These are phyloP conservation scores for Hycleus cichorii DNA, from an alignment of 1,140 invertebrate genomes.

Conservation along the genomic window DNA sequence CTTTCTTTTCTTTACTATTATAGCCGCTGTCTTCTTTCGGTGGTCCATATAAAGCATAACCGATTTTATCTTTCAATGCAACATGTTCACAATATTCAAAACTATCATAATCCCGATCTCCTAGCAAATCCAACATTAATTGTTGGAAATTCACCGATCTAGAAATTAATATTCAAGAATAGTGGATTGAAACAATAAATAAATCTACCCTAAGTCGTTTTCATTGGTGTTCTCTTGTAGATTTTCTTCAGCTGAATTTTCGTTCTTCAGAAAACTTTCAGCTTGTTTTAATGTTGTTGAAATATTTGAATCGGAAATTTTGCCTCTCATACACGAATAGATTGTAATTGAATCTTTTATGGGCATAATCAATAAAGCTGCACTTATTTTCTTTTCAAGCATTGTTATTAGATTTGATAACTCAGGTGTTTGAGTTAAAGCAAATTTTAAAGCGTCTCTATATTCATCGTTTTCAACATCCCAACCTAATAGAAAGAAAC, in stretches of 20 bases:
- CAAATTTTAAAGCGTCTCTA: conserved; percentile 17
- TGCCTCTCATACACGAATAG: conserved; percentile 14
- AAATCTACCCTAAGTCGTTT: conserved; percentile 8
- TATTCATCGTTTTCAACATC: conserved; percentile 20
- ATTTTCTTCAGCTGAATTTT: conserved; percentile 16
- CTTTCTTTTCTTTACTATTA: conserved; percentile 12
- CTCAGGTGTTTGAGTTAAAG: conserved; percentile 9
- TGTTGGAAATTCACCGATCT: conserved; percentile 27
- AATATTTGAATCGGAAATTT: conserved; percentile 8
- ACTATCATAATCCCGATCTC: conserved; percentile 34
- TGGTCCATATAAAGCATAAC: conserved; percentile 29
- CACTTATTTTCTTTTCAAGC: conserved; percentile 12
- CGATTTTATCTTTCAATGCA: conserved; percentile 31
- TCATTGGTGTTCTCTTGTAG: conserved; percentile 4
- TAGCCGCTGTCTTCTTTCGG: conserved; percentile 22
- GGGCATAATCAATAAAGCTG: conserved; percentile 17
- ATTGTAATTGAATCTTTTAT: conserved; percentile 13
- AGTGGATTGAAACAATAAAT: background rate
- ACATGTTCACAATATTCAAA: conserved; percentile 29
- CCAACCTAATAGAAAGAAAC: conserved; percentile 25
- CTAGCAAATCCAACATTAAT: conserved; percentile 28
- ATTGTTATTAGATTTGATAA: conserved; percentile 7
- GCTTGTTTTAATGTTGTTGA: conserved; percentile 15
- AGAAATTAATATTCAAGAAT: background rate
- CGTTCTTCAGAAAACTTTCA: conserved; percentile 2